Conservation (phyloP, 2,888 invertebrate species). For the Magallana nippona region DNA sequence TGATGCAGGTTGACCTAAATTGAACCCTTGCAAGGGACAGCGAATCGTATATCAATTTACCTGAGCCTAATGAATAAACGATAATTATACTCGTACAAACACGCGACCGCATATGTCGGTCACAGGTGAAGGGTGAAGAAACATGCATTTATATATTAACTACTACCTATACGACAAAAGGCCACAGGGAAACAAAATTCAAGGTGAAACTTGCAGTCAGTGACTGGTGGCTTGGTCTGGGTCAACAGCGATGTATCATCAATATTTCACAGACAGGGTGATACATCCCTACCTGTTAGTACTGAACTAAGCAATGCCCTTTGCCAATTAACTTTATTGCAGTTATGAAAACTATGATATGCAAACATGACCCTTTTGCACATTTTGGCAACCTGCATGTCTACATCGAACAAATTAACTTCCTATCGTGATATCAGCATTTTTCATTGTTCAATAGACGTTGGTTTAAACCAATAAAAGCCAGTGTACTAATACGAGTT, state of each 20-base stretch:
- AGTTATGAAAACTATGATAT: too few relatives aligned
- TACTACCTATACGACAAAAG: neutral
- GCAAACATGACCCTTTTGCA: too few relatives aligned
- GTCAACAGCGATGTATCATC: neutral
- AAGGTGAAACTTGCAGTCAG: neutral
- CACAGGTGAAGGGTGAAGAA: slow-evolving; percentile 20
- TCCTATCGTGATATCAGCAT: too few relatives aligned
- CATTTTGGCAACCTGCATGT: too few relatives aligned
- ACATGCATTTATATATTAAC: neutral
- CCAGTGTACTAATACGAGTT: too few relatives aligned
- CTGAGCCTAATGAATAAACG: slow-evolving; percentile 16
- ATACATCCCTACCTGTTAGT: too few relatives aligned
- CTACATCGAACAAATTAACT: too few relatives aligned
- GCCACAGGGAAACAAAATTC: neutral
- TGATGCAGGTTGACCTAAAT: slow-evolving; percentile 30
- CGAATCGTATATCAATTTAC: neutral
- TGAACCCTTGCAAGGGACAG: slow-evolving; percentile 11
- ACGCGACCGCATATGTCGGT: neutral
- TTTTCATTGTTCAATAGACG: too few relatives aligned
- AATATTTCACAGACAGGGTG: too few relatives aligned
- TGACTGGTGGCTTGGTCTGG: neutral
- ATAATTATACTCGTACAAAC: neutral
- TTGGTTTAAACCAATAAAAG: too few relatives aligned
- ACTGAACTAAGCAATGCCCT: too few relatives aligned
- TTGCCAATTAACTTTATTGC: too few relatives aligned